Evolutionary conservation across 2,797 vertebrate genomes (phyloP), one percentile per base, ranked within the genome.

Genomic region (Eutrigla gurnardus): DNA sequence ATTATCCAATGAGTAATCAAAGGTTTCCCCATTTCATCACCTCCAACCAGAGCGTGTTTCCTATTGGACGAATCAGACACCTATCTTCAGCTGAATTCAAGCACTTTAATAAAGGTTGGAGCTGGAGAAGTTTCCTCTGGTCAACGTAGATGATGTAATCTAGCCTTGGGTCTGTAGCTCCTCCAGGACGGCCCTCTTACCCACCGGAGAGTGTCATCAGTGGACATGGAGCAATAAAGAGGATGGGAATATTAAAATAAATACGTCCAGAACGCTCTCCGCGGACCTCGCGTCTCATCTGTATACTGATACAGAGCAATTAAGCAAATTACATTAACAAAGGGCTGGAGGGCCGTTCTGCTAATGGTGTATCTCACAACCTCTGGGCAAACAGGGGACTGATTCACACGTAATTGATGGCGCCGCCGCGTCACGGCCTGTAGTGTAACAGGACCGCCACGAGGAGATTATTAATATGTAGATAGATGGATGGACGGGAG

Each of bases 271-370:
- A 87, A 75, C n/a, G 52, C 76, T 91, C 90, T 91, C 80, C 25
- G 73, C 70, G 78, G 90, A 93, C 85, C 83, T 86, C 81, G 42
- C 72, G 87, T 91, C 92, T 93, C 89, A 85, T 92, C 81, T 81
- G 92, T 89, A 85, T 77, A 90, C 91, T 86, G 91, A 93, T 92
- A 91, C 61, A 60, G 81, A 89, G 92, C 93, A 94, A 94, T 94
- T 94, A 94, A 91, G 91, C 85, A 93, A 94, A 95, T 94, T 91
- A 86, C 91, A 93, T 86, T 91, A 94, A 93, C 90, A 92, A 93
- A 93, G 91, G 92, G 89, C 92, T 85, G 78, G 71, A 84, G 91
- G 92, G 89, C 89, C 77, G 71, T 91, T 88, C 82, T 62, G 76
- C 90, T 93, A 93, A 95, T 93, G 88, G 87, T 78, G 83, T 80